phyloP scores from a whole-genome alignment of 1,140 invertebrate species.

The Stratiolaelaps scimitus region DNA sequence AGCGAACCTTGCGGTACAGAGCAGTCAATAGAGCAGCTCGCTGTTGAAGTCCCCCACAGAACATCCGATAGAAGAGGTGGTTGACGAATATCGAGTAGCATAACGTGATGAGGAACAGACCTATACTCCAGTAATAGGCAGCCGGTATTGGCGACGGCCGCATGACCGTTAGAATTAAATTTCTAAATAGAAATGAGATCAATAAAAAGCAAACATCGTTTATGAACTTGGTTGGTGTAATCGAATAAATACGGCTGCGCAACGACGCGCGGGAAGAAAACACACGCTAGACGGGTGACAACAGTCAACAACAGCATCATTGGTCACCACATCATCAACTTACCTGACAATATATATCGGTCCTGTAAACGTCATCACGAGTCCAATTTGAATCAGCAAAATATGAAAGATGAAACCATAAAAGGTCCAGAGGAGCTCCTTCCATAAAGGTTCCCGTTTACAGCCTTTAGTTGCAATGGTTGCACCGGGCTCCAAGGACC shows the following conservation, averaged over 20 bases:
- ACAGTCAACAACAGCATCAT: background rate
- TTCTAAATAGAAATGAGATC: background rate
- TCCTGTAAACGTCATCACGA: too few relatives aligned
- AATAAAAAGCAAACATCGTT: background rate
- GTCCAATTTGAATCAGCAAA: too few relatives aligned
- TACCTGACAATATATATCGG: too few relatives aligned
- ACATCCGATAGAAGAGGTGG: conserved; percentile 11
- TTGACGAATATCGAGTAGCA: conserved; percentile 7
- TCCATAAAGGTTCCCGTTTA: too few relatives aligned
- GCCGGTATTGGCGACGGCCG: background rate
- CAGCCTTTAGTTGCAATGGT: too few relatives aligned
- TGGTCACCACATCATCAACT: too few relatives aligned
- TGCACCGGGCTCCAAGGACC: too few relatives aligned
- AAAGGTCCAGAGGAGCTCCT: too few relatives aligned
- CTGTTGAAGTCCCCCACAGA: conserved; percentile 10
- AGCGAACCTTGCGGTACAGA: background rate
- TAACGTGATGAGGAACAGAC: background rate
- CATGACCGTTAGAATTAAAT: background rate
- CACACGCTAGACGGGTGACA: background rate
- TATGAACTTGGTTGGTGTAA: background rate
- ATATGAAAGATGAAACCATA: too few relatives aligned
- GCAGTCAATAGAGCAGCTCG: background rate
- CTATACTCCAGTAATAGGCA: background rate
- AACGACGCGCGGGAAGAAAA: background rate
- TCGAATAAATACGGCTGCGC: background rate